Conservation (phyloP, 2,113 vertebrate genomes). For the Orientallactaga bullata region DNA sequence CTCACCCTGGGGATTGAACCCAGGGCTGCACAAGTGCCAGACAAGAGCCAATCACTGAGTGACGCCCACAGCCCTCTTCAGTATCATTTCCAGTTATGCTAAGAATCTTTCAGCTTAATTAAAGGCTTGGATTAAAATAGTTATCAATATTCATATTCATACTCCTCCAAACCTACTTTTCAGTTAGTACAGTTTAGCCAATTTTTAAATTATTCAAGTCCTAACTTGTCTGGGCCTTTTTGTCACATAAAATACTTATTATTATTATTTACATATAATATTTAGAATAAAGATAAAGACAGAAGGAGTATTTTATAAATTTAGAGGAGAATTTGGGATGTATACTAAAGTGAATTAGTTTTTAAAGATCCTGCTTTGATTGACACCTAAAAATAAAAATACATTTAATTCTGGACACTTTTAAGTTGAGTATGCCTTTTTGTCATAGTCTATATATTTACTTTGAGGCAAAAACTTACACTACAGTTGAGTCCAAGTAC, state of each 20-base stretch:
- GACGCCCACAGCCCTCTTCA: background rate
- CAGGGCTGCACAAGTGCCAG: background rate
- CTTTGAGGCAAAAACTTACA: too few species aligned
- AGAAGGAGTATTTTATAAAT: slow-evolving; percentile 16
- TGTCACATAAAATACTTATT: background rate
- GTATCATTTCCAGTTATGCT: background rate
- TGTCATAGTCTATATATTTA: too few species aligned
- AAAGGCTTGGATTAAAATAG: slow-evolving; percentile 31
- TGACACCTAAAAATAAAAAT: background rate
- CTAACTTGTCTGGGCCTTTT: background rate
- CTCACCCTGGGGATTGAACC: background rate
- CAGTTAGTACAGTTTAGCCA: background rate
- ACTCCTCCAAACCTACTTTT: background rate
- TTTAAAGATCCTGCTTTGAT: slow-evolving; percentile 12
- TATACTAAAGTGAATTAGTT: background rate
- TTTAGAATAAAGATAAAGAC: background rate
- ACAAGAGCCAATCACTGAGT: background rate
- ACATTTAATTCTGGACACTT: too few species aligned
- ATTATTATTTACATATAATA: background rate
- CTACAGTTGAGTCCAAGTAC: too few species aligned
- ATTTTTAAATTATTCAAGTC: slow-evolving; percentile 42
- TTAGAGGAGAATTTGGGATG: background rate
- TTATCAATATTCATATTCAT: background rate
- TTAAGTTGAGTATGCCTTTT: too few species aligned
- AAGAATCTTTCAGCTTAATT: background rate